phyloP scores from a whole-genome alignment of 1,140 invertebrate species.

The Dinoponera quadriceps region DNA sequence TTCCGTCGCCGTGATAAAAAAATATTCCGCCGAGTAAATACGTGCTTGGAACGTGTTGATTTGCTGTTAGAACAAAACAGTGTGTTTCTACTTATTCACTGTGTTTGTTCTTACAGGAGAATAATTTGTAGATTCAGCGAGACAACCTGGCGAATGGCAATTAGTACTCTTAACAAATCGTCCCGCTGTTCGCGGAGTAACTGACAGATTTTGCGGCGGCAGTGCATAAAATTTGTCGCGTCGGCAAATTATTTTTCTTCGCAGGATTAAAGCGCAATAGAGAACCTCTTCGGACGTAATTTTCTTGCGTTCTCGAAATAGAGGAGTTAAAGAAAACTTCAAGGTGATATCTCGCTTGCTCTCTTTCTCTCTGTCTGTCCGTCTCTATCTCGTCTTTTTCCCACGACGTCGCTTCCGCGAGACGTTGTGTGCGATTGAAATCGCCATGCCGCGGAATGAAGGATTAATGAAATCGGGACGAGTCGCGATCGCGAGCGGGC shows the following conservation, averaged over 20 bases:
- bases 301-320: not conserved
- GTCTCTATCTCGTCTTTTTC: slow-evolving; percentile 1
- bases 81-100: too few relatives aligned
- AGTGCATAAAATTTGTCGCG: too few relatives aligned
- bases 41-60: too few relatives aligned
- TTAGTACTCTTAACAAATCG: too few relatives aligned
- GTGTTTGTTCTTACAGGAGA: too few relatives aligned
- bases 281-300: not conserved
- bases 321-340: slow-evolving; percentile 28
- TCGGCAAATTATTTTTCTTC: slow-evolving; percentile 10
- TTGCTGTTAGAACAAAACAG: too few relatives aligned
- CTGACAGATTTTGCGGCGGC: too few relatives aligned
- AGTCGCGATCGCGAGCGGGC: slow-evolving; percentile 67
- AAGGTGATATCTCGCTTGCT: slow-evolving; percentile 38
- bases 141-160: too few relatives aligned
- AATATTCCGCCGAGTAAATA: too few relatives aligned
- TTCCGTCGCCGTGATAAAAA: too few relatives aligned
- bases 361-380: not conserved
- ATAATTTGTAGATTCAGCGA: too few relatives aligned
- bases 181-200: too few relatives aligned
- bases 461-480: slow-evolving; percentile 74
- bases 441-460: slow-evolving; percentile 29
- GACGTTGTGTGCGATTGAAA: slow-evolving; percentile 43
- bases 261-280: not conserved
- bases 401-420: slow-evolving; percentile 38